Evolutionary conservation across 2,888 invertebrate species (phyloP), one percentile per base, ranked within the genome.

Genomic region (Prosopocoilus inquinatus): DNA sequence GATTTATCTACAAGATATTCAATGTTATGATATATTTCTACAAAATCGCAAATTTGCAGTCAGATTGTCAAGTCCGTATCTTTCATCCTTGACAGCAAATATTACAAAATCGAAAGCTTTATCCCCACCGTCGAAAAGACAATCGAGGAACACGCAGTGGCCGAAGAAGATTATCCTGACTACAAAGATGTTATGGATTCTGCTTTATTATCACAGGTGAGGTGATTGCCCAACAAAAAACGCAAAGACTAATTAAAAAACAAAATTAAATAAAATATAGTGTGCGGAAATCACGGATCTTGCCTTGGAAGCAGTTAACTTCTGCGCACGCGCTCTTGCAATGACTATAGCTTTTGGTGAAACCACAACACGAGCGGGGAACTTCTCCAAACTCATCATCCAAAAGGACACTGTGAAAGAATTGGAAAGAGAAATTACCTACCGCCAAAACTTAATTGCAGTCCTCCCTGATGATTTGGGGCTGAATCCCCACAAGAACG

Each of bases 91-190:
- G 47, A 53, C 7, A 47, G 53, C 34, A 35, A 46, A 9, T 55
- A 46, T 33, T 9, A 33, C 32, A 55, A 49, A 46, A 15, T n/a
- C 1, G 3, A 34, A 39, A 46, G 38, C 2, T 44, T 36, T 11
- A 46, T 28, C 16, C 38, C 50, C 2, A 39, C 50, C 2, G 50
- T 50, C 7, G 35, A 28, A 16, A 15, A 32, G 9, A 44, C 55
- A 9, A 38, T 50, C 3, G 46, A 50, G 3, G 36, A 55, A n/a
- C 55, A 55, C 15, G 9, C 34, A 9, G 44, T 20, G 0, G 11
- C 46, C 2, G 5, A 36, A 4, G 55, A 55, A 32, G 39, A 55
- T 11, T 55, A 55, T 38, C 55, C 55, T 4, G 45, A 55, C 38
- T 55, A 55, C 35, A 39, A 46, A 1, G 50, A 50, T 7, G 9